Evolutionary conservation across 2,797 vertebrate species (phyloP).

Genomic region (Geotrypetes seraphini): DNA sequence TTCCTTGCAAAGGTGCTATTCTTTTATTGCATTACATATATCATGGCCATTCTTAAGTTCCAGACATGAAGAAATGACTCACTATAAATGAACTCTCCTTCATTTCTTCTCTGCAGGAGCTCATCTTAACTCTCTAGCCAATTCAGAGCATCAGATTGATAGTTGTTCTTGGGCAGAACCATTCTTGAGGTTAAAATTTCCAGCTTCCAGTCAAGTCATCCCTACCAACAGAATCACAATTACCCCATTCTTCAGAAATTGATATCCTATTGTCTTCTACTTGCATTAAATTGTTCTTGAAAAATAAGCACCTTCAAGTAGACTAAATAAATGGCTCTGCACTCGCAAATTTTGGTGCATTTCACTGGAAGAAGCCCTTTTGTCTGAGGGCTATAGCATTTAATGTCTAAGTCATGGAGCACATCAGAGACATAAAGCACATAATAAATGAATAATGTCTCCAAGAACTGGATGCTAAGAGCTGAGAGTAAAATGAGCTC

Average conservation of each 20-base stretch:
- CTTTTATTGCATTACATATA: slow-evolving; percentile 33
- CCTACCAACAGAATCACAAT: slow-evolving; percentile 47
- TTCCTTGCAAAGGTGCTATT: not conserved
- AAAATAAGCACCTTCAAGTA: slow-evolving; percentile 32
- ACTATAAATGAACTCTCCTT: slow-evolving; percentile 53
- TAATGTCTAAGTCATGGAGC: not conserved
- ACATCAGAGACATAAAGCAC: not conserved
- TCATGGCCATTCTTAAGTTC: slow-evolving; percentile 35
- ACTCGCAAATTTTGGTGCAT: slow-evolving; percentile 14
- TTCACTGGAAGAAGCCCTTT: slow-evolving; percentile 6
- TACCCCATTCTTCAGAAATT: slow-evolving; percentile 31
- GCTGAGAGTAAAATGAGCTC: no score
- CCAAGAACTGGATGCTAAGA: no score
- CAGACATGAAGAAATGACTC: slow-evolving; percentile 52
- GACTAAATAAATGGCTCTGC: slow-evolving; percentile 20
- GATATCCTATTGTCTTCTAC: slow-evolving; percentile 31
- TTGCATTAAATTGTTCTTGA: slow-evolving; percentile 31
- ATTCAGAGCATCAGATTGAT: slow-evolving; percentile 40
- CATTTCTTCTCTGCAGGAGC: slow-evolving; percentile 44
- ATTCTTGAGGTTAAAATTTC: slow-evolving; percentile 28
- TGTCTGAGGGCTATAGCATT: slow-evolving; percentile 15
- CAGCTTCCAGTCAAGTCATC: no score
- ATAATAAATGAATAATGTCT: not conserved
- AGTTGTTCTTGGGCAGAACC: slow-evolving; percentile 42
- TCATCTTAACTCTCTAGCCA: slow-evolving; percentile 49